phyloP scores from a whole-genome alignment of 2,888 invertebrate species.

The Ormia ochracea region DNA sequence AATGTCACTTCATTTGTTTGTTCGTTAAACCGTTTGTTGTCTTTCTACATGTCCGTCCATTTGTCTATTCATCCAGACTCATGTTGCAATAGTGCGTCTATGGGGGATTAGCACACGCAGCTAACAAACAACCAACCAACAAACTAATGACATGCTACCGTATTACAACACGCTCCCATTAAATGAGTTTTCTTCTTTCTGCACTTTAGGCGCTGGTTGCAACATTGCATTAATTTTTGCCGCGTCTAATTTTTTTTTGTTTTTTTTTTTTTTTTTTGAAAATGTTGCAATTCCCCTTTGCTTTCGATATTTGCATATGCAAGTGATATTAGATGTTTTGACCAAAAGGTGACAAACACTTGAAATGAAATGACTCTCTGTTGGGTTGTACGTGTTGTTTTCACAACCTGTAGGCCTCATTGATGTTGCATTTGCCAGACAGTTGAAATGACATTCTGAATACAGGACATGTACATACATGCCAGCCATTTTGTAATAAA shows the following conservation, averaged over 20 bases:
- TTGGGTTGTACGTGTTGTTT: background rate
- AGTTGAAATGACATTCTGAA: slow-evolving; percentile 19
- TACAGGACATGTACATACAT: background rate
- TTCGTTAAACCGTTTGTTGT: background rate
- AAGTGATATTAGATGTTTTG: slow-evolving; percentile 50
- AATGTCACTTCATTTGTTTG: slow-evolving; percentile 44
- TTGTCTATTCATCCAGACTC: slow-evolving; percentile 7
- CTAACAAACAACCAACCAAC: slow-evolving; percentile 4
- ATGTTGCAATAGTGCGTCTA: slow-evolving; percentile 43
- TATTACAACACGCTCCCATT: slow-evolving; percentile 49
- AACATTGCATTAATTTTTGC: slow-evolving; percentile 40
- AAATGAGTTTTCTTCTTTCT: slow-evolving; percentile 22
- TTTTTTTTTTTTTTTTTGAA: background rate
- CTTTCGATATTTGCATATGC: slow-evolving; percentile 31
- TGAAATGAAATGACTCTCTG: slow-evolving; percentile 26
- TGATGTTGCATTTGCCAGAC: slow-evolving; percentile 12
- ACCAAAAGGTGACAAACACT: slow-evolving; percentile 47
- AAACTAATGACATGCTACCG: slow-evolving; percentile 41
- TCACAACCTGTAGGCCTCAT: slow-evolving; percentile 12
- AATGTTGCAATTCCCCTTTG: slow-evolving; percentile 8
- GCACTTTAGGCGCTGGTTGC: slow-evolving; percentile 16
- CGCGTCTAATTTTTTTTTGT: background rate
- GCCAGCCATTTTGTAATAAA: background rate
- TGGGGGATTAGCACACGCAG: slow-evolving; percentile 21
- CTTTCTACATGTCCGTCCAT: background rate